Evolutionary conservation across 1,140 invertebrate species (phyloP).

Genomic region (Matsumurasca onukii): DNA sequence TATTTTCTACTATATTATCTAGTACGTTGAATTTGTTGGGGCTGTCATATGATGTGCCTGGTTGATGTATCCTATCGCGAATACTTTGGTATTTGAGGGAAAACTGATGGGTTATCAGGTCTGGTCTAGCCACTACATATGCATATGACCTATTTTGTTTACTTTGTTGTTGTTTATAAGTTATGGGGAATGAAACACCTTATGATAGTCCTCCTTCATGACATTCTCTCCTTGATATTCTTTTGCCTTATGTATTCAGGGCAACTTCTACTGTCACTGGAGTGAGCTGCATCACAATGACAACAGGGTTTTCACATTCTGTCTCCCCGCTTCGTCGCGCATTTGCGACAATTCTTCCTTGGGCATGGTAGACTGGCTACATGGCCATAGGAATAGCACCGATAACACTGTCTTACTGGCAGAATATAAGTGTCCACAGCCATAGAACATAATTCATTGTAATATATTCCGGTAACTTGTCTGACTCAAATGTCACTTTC

Average conservation of each 20-base stretch:
- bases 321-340: background rate
- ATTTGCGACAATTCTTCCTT: background rate
- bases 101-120: background rate
- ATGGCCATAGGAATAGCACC: conserved; percentile 10
- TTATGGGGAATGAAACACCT: background rate
- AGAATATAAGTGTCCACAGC: background rate
- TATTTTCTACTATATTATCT: background rate
- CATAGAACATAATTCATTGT: conserved; percentile 1
- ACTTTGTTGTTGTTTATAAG: background rate
- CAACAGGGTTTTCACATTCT: background rate
- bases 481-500: conserved; percentile 16
- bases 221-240: background rate
- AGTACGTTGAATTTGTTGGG: background rate
- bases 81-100: background rate
- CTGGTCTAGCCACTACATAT: background rate
- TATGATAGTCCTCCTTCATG: background rate
- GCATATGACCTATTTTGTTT: background rate
- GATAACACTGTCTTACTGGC: background rate
- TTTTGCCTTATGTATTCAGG: background rate
- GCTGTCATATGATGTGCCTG: background rate
- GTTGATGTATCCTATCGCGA: background rate
- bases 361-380: background rate
- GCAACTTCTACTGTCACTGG: background rate
- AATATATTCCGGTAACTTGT: background rate
- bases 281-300: background rate